Base-by-base conservation (phyloP, 2,797 vertebrate species). In the Tokudaia muenninki region DNA sequence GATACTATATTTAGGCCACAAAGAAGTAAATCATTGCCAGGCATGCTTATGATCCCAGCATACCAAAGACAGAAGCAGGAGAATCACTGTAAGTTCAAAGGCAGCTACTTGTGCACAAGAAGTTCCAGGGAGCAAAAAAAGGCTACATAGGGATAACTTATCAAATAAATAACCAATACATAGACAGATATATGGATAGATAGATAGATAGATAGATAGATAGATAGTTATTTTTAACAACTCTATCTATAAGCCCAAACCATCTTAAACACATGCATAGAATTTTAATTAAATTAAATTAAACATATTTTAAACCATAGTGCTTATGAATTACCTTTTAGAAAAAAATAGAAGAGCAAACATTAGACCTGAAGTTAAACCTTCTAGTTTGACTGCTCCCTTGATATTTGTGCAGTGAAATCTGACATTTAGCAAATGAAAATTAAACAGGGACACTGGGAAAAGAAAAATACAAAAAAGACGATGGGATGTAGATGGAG, bases 391-490 rank as follows among this genome's bases (percentile, higher is more conserved):
- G 29, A 74, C 19, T 95, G 8, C 34, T 52, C 9, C 13, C 0
- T 4, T 21, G 1, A 34, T 8, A 2, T 82, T 44, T 88, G 17
- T 70, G 41, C 24, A 1, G 3, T 80, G 59, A 90, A n/a, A 83
- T 55, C 24, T 91, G 37, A 90, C 41, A 90, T 87, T 91, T 90
- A 88, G 10, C 41, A 94, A 95, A 91, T 63, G 57, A 31, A 80
- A 84, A 37, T 61, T 90, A 93, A 79, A 2, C 75, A 92, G 72
- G 87, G 44, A 70, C 92, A 4, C 6, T 91, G 11, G 41, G 9
- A 91, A 37, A 86, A 88, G 31, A 65, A 77, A 94, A 94, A 70
- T 14, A 44, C 2, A 78, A 87, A 47, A 47, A 47, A 31, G 50
- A n/a, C 7, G 61, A 31, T 79, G 13, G 31, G 52, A 82, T 77